phyloP scores from a whole-genome alignment of 1,140 invertebrate genomes.

The Euwallacea fornicatus region DNA sequence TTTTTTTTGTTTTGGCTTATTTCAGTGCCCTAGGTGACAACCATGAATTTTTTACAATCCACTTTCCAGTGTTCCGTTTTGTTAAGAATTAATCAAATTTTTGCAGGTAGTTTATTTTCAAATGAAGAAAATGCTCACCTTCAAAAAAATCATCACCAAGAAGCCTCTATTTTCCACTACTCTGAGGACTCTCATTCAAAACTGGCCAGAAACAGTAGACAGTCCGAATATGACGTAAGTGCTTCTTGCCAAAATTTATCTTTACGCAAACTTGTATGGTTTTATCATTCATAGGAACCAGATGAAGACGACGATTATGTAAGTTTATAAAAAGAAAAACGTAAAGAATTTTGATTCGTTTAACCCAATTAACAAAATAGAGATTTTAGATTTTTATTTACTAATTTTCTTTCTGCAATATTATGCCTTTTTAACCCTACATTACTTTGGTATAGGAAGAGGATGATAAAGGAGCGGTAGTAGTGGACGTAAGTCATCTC shows the following conservation, averaged over 20 bases:
- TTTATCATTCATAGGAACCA: conserved; percentile 18
- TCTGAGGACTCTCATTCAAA: neutral
- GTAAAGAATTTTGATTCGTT: no score
- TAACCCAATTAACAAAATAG: no score
- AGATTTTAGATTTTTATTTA: no score
- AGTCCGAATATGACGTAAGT: conserved; percentile 7
- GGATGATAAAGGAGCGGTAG: neutral
- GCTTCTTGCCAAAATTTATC: neutral
- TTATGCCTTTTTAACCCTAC: conserved; percentile 4
- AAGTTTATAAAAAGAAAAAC: conserved; percentile 12
- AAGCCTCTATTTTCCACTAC: neutral
- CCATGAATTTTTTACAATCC: neutral
- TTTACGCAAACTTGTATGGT: neutral
- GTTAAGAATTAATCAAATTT: neutral
- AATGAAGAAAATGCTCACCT: conserved; percentile 10
- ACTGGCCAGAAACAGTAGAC: conserved; percentile 4
- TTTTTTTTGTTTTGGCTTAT: conserved; percentile 3
- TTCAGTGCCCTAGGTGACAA: neutral
- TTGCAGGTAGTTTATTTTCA: conserved; percentile 26
- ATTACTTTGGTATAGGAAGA: neutral
- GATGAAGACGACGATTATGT: conserved; percentile 21
- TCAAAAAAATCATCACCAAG: conserved; percentile 1
- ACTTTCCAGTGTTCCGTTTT: neutral
- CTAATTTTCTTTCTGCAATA: neutral
- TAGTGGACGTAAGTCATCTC: conserved; percentile 5